phyloP scores from a whole-genome alignment of 2,888 invertebrate species.

The Pemphredon lugubris region DNA sequence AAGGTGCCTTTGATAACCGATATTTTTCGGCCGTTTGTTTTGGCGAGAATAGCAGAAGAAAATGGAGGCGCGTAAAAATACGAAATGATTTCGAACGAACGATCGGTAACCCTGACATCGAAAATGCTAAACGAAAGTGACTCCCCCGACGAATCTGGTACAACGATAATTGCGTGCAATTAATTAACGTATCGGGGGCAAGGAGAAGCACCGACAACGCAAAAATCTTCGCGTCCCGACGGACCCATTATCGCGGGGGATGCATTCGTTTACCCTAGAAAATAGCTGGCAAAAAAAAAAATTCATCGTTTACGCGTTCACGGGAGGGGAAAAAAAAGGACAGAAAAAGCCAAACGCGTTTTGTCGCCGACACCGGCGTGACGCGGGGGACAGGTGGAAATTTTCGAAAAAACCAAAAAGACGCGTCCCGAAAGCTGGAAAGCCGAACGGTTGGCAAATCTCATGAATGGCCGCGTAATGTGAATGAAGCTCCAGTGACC shows the following conservation, averaged over 20 bases:
- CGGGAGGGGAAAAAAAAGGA: no score
- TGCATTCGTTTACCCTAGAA: conserved; percentile 8
- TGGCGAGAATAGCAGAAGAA: no score
- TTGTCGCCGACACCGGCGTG: no score
- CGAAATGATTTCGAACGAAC: no score
- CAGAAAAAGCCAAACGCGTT: no score
- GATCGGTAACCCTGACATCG: no score
- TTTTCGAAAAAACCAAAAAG: conserved; percentile 52
- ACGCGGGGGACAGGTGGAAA: not conserved
- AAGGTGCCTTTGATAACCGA: no score
- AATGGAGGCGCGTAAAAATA: no score
- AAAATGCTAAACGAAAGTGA: no score
- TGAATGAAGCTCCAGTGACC: conserved; percentile 81
- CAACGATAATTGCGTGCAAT: no score
- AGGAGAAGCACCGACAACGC: not conserved
- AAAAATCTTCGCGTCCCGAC: not conserved
- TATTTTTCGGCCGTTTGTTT: no score
- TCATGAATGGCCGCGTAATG: conserved; percentile 81
- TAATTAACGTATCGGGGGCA: not conserved
- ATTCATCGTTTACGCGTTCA: not conserved
- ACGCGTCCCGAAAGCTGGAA: conserved; percentile 62
- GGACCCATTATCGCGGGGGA: not conserved
- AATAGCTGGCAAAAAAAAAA: conserved; percentile 10
- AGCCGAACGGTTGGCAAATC: conserved; percentile 79
- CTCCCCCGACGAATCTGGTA: no score